Evolutionary conservation across 2,113 vertebrate species (phyloP), one percentile per base, ranked within the genome.

Genomic region (Phocoena sinus): DNA sequence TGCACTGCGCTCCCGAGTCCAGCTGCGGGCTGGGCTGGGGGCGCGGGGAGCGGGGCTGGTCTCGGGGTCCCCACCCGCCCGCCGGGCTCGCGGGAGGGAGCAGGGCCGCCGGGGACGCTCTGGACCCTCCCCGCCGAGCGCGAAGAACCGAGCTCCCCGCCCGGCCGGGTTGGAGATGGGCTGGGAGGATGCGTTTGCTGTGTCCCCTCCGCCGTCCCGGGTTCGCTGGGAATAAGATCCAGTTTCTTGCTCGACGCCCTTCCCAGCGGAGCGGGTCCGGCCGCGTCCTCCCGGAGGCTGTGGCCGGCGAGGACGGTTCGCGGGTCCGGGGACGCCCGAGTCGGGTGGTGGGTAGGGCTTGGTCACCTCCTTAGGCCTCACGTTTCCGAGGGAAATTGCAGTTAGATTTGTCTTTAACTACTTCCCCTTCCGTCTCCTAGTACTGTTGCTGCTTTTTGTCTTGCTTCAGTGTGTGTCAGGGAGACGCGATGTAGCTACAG

Each of bases 361-460:
- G 17, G 77, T 14, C 92, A 38, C 80, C 96, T 41, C 94, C 31
- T 17, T 53, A 6, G 77, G 38, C 76, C 20, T 47, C n/a, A 1
- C 80, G 1, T 23, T 41, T n/a, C 71, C 0, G 6, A 8, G 56
- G 31, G 71, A 41, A 38, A 5, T 1, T 13, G 74, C 50, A 15
- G 60, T n/a, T 14, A 13, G 44, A 73, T 20, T 15, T 3, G 79
- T 67, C 53, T 1, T 82, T 21, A 79, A 53, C 25, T 9, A 0
- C 70, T n/a, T 23, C 56, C 76, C 17, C 31, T 31, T 47, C n/a
- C 63, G 2, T 62, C 26, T 58, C 17, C 60, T 10, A 36, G 84
- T 1, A 18, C 53, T 0, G n/a, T 4, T 11, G 0, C 8, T 0
- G 89, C 5, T 47, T 38, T 20, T 60, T 6, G 14, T 58, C 5